Percentiles rank a stretch among this genome's conserved stretches.
phyloP scores from a whole-genome alignment of 1,140 invertebrate species.

The Alviniconcha marisindica region DNA sequence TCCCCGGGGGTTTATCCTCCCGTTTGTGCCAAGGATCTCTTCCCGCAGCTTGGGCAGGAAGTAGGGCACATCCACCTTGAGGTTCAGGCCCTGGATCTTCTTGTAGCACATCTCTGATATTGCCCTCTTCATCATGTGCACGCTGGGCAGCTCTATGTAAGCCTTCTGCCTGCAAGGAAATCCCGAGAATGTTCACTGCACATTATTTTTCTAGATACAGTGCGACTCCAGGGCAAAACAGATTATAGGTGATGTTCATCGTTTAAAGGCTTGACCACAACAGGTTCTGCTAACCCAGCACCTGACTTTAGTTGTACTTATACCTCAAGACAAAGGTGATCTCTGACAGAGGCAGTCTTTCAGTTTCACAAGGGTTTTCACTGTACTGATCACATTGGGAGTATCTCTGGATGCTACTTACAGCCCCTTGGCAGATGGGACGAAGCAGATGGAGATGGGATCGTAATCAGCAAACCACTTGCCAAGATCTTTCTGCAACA shows the following conservation, averaged over 20 bases:
- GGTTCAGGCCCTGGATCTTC: neutral
- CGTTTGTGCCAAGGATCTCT: neutral
- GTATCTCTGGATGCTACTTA: neutral
- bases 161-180: neutral
- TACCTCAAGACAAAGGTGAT: no score
- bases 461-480: neutral
- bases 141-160: neutral
- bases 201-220: no score
- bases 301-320: no score
- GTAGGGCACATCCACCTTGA: constrained; percentile 12
- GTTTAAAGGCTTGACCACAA: no score
- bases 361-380: no score
- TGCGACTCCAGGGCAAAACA: no score
- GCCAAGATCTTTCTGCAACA: neutral
- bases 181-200: no score
- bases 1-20: no score
- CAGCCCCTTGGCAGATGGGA: neutral
- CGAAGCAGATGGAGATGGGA: neutral
- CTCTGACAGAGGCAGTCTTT: no score
- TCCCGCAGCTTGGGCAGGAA: neutral
- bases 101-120: neutral
- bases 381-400: no score
- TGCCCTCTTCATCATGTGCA: neutral
- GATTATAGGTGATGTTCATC: no score
- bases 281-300: no score